These are phyloP conservation scores for Drosophila borealis DNA, from an alignment of 2,888 invertebrate genomes.

Conservation along the genomic window DNA sequence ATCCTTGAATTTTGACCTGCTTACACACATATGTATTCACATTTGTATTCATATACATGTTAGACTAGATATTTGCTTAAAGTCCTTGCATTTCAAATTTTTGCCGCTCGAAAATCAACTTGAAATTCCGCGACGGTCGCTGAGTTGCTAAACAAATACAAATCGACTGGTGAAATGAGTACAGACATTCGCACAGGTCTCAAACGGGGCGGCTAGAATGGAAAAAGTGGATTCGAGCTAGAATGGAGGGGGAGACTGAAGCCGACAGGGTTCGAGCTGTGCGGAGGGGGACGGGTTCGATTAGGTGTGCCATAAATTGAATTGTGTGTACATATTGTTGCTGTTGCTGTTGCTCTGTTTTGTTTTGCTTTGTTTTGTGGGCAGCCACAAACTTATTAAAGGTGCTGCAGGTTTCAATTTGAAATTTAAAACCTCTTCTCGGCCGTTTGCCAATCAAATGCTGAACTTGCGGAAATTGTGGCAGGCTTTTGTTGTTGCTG, in stretches of 20 bases:
- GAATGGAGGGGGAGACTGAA: no score
- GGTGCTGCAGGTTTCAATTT: constrained; percentile 47
- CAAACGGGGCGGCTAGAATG: no score
- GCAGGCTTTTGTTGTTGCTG: constrained; percentile 57
- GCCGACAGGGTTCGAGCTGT: no score
- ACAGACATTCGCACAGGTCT: constrained; percentile 49
- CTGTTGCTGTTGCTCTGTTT: constrained; percentile 42
- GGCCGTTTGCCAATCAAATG: constrained; percentile 57
- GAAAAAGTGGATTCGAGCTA: no score
- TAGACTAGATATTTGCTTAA: constrained; percentile 23
- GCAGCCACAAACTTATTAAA: constrained; percentile 60
- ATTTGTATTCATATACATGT: background rate
- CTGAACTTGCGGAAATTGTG: constrained; percentile 70
- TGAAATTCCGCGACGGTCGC: constrained; percentile 8
- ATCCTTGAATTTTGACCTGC: constrained; percentile 20
- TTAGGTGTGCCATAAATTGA: constrained; percentile 45
- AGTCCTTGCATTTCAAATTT: constrained; percentile 52
- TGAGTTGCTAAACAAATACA: constrained; percentile 25
- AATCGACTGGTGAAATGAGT: constrained; percentile 55
- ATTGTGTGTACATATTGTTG: constrained; percentile 61
- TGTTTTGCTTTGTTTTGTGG: background rate
- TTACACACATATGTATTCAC: background rate
- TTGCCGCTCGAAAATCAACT: constrained; percentile 3
- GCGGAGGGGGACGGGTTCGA: background rate
- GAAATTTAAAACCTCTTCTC: constrained; percentile 61